phyloP scores from a whole-genome alignment of 2,888 invertebrate genomes.

The Brachyopa scutellaris region DNA sequence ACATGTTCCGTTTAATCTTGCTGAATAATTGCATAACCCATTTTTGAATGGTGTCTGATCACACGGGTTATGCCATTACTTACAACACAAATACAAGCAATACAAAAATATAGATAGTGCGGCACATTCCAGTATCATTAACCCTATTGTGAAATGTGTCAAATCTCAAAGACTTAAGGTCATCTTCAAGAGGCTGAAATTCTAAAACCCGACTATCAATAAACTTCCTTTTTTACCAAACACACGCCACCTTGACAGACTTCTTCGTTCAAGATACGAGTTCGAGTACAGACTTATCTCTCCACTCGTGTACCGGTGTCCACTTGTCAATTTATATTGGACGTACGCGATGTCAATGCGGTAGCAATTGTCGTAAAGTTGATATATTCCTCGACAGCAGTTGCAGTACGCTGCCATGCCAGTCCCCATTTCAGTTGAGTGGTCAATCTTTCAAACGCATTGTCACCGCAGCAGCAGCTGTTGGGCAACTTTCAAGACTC shows the following conservation, averaged over 20 bases:
- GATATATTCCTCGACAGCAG: slow-evolving; percentile 45
- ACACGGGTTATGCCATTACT: too few relatives aligned
- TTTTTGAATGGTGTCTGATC: too few relatives aligned
- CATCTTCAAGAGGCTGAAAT: slow-evolving; percentile 5
- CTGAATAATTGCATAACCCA: too few relatives aligned
- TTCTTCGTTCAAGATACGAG: too few relatives aligned
- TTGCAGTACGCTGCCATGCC: too few relatives aligned
- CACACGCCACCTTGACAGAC: slow-evolving; percentile 38
- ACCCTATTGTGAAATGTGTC: too few relatives aligned
- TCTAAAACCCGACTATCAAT: slow-evolving; percentile 6
- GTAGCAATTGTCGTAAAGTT: slow-evolving; percentile 67
- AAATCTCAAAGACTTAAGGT: neutral
- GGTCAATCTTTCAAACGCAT: slow-evolving; percentile 71
- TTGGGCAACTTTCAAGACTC: slow-evolving; percentile 60
- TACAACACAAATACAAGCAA: too few relatives aligned
- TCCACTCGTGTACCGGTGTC: slow-evolving; percentile 19
- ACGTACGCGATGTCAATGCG: slow-evolving; percentile 62
- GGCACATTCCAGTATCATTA: too few relatives aligned
- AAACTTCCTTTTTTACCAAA: slow-evolving; percentile 13
- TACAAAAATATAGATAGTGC: too few relatives aligned
- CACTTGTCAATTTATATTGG: slow-evolving; percentile 66
- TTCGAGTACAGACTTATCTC: slow-evolving; percentile 16
- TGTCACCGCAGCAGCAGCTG: slow-evolving; percentile 67
- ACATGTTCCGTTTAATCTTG: too few relatives aligned
- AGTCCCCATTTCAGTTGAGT: slow-evolving; percentile 70